Conservation (phyloP, 2,797 vertebrate genomes). For the Euphonia xanthogaster region DNA sequence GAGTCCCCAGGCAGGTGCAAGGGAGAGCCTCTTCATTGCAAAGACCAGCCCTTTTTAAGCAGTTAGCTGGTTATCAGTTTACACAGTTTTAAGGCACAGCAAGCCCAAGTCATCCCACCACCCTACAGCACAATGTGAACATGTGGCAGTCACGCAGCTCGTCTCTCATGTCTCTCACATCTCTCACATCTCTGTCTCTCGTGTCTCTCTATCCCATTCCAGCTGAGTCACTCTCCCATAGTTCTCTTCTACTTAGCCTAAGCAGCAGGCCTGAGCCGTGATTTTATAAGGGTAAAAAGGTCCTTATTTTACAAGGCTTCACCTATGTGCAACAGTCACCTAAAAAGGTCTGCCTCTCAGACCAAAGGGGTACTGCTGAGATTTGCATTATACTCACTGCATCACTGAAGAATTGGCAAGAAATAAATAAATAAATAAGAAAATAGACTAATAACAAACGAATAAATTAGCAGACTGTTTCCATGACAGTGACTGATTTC, state of each 20-base stretch:
- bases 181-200: not conserved
- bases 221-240: not conserved
- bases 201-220: not conserved
- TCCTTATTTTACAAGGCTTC: not conserved
- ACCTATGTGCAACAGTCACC: not conserved
- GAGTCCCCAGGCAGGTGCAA: not conserved
- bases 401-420: not conserved
- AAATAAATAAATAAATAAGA: not conserved
- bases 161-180: not conserved
- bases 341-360: not conserved
- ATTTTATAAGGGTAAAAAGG: not conserved
- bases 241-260: not conserved
- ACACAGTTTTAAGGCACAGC: not conserved
- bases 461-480: constrained; percentile 5
- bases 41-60: not conserved
- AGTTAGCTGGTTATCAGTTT: not conserved
- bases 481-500: constrained; percentile 9
- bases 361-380: not conserved
- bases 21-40: not conserved
- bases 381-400: not conserved
- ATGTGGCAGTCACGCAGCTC: rapidly evolving
- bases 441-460: not conserved
- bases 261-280: not conserved
- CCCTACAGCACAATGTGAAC: not conserved
- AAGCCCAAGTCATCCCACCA: not conserved